These are phyloP conservation scores for Tachystola acroxantha DNA, from an alignment of 2,888 invertebrate genomes.

Conservation along the genomic window DNA sequence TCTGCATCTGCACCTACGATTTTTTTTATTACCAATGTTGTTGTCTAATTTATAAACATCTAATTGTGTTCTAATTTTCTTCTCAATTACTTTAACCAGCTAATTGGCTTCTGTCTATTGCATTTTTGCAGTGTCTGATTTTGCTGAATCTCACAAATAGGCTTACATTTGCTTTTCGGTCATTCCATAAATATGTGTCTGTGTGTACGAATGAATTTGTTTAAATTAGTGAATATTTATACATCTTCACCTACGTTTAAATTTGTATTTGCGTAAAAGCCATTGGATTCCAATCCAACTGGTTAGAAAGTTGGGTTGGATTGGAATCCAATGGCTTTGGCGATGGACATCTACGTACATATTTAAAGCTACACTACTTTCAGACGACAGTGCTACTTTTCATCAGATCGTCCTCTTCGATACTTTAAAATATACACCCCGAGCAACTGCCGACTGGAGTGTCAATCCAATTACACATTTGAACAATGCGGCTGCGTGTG, in stretches of 20 bases:
- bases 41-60: too few species aligned
- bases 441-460: slow-evolving; percentile 43
- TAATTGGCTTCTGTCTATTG: too few species aligned
- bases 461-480: slow-evolving; percentile 33
- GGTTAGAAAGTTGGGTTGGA: too few species aligned
- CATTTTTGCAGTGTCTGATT: too few species aligned
- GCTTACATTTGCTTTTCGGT: too few species aligned
- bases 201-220: too few species aligned
- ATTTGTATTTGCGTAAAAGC: neutral
- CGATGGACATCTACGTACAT: neutral
- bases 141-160: too few species aligned
- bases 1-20: too few species aligned
- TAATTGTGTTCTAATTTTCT: neutral
- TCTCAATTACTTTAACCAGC: too few species aligned
- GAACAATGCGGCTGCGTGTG: slow-evolving; percentile 31
- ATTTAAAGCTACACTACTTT: slow-evolving; percentile 12
- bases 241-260: neutral
- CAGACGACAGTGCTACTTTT: slow-evolving; percentile 46
- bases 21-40: too few species aligned
- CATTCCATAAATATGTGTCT: too few species aligned
- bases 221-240: too few species aligned
- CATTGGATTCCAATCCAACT: neutral
- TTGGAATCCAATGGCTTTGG: neutral
- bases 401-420: slow-evolving; percentile 26
- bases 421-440: slow-evolving; percentile 39